Base-by-base conservation (phyloP, 2,113 vertebrate genomes). In the Alethe diademata region DNA sequence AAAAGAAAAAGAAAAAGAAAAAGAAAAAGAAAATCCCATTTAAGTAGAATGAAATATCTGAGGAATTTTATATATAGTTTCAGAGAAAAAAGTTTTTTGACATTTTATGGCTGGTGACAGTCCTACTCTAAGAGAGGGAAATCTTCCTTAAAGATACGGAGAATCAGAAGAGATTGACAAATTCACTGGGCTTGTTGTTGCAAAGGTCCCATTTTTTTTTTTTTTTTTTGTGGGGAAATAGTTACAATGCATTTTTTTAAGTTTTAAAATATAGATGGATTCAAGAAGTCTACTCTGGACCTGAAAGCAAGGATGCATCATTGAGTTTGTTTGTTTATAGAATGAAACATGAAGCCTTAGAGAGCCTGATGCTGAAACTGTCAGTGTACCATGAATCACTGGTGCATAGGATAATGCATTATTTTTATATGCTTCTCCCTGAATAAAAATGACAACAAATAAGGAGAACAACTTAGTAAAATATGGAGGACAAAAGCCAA, bases 1-100 rank as follows among this genome's bases (percentile, higher is more conserved):
- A 17, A 31, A 50, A 35, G 35, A 35, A 35, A 35, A 35, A 35
- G 35, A 35, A 35, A 35, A 35, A 35, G 35, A 43, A 17, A 31
- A 50, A 35, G 35, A 35, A 35, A 24, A 80, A 50, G 6, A 1
- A 14, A 72, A 5, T 47, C 1, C 0, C 8, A 43, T n/a, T 53
- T 4, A 74, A 73, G 36, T 6, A 47, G 14, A 81, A 57, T 23
- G 22, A 72, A 45, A 70, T 40, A 65, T 42, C 33, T 54, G 15
- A 35, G 7, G 5, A 58, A 19, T n/a, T 89, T 23, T 64, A 64
- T 10, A 35, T 43, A 25, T 35, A 7, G 5, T 8, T 78, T 81
- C 26, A 72, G 8, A 67, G 18, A 62, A 79, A 66, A 78, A 42
- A 2, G 1, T 1, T 26, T 28, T 90, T 71, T 40, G 6, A 16